These are phyloP conservation scores for Holotrichia oblita DNA, from an alignment of 1,140 invertebrate genomes.

Conservation along the genomic window DNA sequence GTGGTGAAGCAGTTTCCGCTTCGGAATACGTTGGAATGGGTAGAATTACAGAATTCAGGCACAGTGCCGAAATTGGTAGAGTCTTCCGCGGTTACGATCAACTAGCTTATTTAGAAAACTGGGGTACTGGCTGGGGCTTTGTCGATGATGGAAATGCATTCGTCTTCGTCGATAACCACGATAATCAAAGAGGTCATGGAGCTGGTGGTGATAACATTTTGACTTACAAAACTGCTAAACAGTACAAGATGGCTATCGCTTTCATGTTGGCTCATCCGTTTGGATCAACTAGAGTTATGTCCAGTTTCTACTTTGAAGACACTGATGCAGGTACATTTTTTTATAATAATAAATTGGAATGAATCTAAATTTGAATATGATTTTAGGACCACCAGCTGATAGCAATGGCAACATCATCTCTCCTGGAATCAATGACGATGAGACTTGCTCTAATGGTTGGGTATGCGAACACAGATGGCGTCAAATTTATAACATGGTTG, in stretches of 20 bases:
- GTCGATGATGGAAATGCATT: slow-evolving; percentile 64
- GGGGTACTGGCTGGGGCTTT: slow-evolving; percentile 65
- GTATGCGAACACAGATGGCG: slow-evolving; percentile 89
- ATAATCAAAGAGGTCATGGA: slow-evolving; percentile 59
- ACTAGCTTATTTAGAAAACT: slow-evolving; percentile 55
- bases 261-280: slow-evolving; percentile 87
- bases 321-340: slow-evolving; percentile 59
- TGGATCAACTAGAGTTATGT: slow-evolving; percentile 79
- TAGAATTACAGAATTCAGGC: slow-evolving; percentile 81
- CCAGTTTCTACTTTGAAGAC: slow-evolving; percentile 71
- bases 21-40: slow-evolving; percentile 72
- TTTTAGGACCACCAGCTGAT: slow-evolving; percentile 67
- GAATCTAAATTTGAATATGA: neutral
- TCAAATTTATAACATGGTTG: slow-evolving; percentile 82
- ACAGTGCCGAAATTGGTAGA: slow-evolving; percentile 67
- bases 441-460: slow-evolving; percentile 81
- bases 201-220: slow-evolving; percentile 63
- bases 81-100: slow-evolving; percentile 65
- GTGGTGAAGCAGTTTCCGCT: slow-evolving; percentile 71
- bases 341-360: neutral
- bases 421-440: slow-evolving; percentile 70
- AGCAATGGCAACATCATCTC: slow-evolving; percentile 70
- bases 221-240: slow-evolving; percentile 66
- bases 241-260: slow-evolving; percentile 76
- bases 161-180: slow-evolving; percentile 71